Conservation (phyloP, 2,797 vertebrate genomes). For the Aulostomus chinensis region DNA sequence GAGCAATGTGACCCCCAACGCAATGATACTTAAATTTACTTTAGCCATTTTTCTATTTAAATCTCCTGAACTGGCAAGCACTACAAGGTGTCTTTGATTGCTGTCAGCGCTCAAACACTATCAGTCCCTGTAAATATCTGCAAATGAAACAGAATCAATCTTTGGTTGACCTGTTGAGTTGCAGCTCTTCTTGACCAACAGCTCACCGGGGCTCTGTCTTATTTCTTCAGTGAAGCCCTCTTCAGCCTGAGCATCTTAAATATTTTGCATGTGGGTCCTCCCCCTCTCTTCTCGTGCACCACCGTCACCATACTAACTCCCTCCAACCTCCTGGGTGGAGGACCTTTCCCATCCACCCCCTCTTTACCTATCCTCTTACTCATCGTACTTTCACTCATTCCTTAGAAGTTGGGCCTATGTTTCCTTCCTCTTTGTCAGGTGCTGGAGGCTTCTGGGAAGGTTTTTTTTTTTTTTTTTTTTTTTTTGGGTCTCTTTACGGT, state of each 20-base stretch:
- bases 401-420: constrained; percentile 55
- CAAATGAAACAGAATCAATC: constrained; percentile 3
- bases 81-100: neutral
- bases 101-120: neutral
- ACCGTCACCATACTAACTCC: constrained; percentile 62
- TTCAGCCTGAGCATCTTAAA: constrained; percentile 89
- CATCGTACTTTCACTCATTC: constrained; percentile 59
- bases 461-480: constrained; percentile 1
- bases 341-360: constrained; percentile 50
- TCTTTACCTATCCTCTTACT: constrained; percentile 63
- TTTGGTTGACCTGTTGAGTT: constrained; percentile 20
- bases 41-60: constrained; percentile 47
- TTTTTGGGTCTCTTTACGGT: constrained; percentile 25
- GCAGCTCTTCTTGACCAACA: constrained; percentile 50
- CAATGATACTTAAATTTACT: constrained; percentile 35
- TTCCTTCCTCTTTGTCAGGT: constrained; percentile 77
- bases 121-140: constrained; percentile 5
- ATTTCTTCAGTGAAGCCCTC: constrained; percentile 66
- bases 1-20: constrained; percentile 62
- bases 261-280: constrained; percentile 86
- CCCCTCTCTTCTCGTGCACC: constrained; percentile 66
- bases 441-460: constrained; percentile 65
- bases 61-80: neutral
- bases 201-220: constrained; percentile 50
- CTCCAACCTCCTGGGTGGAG: constrained; percentile 64